These are phyloP conservation scores for Paradoxurus hermaphroditus DNA, from an alignment of 2,113 vertebrate species.

Conservation along the genomic window DNA sequence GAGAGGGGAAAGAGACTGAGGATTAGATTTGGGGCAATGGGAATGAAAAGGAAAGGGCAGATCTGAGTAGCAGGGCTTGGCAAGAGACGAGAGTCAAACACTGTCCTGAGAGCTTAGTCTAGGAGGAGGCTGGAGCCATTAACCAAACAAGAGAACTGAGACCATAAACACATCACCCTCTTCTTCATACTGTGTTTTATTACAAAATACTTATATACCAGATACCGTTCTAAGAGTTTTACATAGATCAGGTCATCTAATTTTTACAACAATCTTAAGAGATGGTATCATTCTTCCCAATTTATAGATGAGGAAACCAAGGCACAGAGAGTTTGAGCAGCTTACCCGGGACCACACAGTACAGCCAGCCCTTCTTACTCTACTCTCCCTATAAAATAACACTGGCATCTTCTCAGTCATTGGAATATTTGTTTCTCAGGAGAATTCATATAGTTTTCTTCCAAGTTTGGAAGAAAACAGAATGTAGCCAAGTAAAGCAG, in stretches of 20 bases:
- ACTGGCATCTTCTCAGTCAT: neutral
- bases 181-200: neutral
- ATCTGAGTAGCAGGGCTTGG: neutral
- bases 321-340: neutral
- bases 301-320: neutral
- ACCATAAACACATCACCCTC: neutral
- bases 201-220: neutral
- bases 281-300: neutral
- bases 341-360: neutral
- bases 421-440: neutral
- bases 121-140: neutral
- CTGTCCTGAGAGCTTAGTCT: neutral
- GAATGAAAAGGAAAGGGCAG: neutral
- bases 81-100: neutral
- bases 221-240: neutral
- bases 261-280: slow-evolving; percentile 14
- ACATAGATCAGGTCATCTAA: neutral
- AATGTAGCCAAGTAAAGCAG: neutral
- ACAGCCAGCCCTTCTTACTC: neutral
- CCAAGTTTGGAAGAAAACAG: slow-evolving; percentile 23
- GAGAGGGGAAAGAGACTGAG: neutral
- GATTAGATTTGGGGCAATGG: neutral
- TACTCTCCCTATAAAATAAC: neutral
- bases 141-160: neutral
- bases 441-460: neutral